Conservation (phyloP, 2,888 invertebrate genomes). For the Nephrotoma appendiculata region DNA sequence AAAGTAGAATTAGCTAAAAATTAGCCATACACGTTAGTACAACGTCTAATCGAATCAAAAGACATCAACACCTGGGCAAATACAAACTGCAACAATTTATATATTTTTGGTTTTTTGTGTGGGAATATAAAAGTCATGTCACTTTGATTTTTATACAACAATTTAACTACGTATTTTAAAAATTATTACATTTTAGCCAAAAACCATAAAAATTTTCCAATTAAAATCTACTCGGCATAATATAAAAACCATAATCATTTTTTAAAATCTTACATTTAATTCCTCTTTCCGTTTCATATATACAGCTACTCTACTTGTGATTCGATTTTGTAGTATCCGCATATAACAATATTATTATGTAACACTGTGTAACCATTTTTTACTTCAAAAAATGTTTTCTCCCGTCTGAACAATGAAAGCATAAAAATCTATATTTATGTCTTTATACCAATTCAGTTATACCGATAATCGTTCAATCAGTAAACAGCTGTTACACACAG, state of each 20-base stretch:
- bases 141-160: no score
- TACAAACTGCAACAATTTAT: not conserved
- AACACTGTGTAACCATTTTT: no score
- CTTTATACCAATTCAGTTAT: not conserved
- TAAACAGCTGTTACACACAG: not conserved
- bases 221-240: not conserved
- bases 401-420: no score
- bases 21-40: no score
- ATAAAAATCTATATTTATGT: no score
- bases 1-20: no score
- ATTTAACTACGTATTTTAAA: not conserved
- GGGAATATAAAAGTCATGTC: no score
- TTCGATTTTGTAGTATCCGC: no score
- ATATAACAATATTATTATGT: no score
- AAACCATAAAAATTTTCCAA: not conserved
- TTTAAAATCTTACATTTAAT: not conserved
- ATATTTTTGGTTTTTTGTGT: not conserved
- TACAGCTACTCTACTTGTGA: no score
- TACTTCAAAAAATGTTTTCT: no score
- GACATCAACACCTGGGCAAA: not conserved
- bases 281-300: no score
- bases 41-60: not conserved
- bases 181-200: not conserved
- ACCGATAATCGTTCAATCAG: not conserved
- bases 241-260: not conserved